Base-by-base conservation (phyloP, 1,140 invertebrate genomes). In the Anastatus disparis region DNA sequence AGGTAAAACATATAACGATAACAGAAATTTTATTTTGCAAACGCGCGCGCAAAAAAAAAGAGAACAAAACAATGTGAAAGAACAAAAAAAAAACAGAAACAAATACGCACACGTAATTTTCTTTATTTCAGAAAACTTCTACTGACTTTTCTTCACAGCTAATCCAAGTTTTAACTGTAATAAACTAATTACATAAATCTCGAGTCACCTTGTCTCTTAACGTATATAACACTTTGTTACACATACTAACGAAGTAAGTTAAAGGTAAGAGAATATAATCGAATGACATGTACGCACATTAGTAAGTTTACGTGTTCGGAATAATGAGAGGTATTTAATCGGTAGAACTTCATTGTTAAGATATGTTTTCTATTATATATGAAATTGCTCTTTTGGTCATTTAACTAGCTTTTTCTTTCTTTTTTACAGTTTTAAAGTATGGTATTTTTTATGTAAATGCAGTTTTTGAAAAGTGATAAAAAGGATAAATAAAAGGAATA, bases 121-220 rank as follows among this genome's bases (percentile, higher is more conserved):
- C 17, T 24, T 50, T 20, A 24, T 24, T 7, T n/a, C 3, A 2
- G 17, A 7, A 50, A 50, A 50, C n/a, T 50, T 24, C 6, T 15
- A 24, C 42, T n/a, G 22, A 7, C 20, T 7, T 20, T 24, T 10
- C 4, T 35, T 1, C 26, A 12, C 4, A 17, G 31, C 56, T 59
- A 59, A 59, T 59, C 56, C 22, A 26, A 59, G 56, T 59, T 42
- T 26, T 24, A 59, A 42, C 38, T 27, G 38, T 29, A 61, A 61
- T 46, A 46, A 61, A 61, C 24, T 26, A 46, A 61, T 61, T 27
- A 29, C 24, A 61, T 46, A 61, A 61, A 61, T 61, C 35, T 29
- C 26, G 17, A 17, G 20, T 2, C 20, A 22, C 17, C 20, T 22
- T 17, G 17, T 22, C 38, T 35, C n/a, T n/a, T n/a, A n/a, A n/a